Percentiles rank a stretch among this genome's conserved stretches.
These are phyloP conservation scores for Nephrotoma guestfalica DNA, from an alignment of 2,888 invertebrate genomes.

Conservation along the genomic window DNA sequence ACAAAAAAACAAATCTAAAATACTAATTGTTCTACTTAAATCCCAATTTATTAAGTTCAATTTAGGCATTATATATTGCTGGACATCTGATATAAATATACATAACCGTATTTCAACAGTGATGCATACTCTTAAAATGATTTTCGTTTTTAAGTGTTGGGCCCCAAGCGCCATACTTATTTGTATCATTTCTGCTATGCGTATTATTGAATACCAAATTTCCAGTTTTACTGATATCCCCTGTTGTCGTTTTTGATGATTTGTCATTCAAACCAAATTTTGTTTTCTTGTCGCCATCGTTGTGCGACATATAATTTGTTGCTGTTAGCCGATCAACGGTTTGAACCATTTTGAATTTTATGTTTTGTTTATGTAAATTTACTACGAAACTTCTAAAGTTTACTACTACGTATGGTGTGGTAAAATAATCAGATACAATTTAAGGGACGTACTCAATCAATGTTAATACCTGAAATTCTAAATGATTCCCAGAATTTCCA, in stretches of 20 bases:
- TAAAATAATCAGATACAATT: constrained; percentile 10
- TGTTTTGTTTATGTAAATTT: background rate
- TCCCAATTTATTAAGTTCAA: background rate
- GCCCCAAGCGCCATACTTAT: constrained; percentile 53
- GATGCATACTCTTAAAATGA: constrained; percentile 56
- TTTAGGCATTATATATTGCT: background rate
- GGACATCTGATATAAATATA: background rate
- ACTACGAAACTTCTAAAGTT: background rate
- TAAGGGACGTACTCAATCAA: constrained; percentile 32
- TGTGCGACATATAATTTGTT: background rate
- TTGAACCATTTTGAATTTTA: constrained; percentile 1
- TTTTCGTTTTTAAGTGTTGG: constrained; percentile 58
- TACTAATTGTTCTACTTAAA: background rate
- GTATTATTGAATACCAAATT: background rate
- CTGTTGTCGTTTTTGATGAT: background rate
- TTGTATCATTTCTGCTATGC: constrained; percentile 27
- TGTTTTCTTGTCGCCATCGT: background rate
- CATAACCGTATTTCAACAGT: constrained; percentile 33
- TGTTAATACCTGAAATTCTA: constrained; percentile 30
- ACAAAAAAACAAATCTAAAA: background rate
- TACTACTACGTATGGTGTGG: background rate
- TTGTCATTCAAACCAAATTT: background rate
- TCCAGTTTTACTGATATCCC: background rate
- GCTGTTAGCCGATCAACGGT: background rate
- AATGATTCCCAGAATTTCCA: constrained; percentile 29